Conservation (phyloP, 2,888 invertebrate genomes). For the Scaptomyza cyrtandrae region DNA sequence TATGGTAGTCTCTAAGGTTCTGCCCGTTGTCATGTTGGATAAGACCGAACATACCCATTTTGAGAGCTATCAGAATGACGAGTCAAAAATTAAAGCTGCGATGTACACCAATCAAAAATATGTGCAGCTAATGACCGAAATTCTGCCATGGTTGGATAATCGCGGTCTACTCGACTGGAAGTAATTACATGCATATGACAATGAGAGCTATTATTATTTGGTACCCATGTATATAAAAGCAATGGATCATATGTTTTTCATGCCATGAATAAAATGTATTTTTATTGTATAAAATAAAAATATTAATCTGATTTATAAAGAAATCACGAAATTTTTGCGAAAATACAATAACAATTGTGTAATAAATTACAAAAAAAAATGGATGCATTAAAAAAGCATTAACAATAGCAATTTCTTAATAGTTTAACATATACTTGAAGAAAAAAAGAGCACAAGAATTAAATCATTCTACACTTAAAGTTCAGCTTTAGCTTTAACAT, state of each 20-base stretch:
- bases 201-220: constrained; percentile 4
- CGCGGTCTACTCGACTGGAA: constrained; percentile 81
- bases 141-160: constrained; percentile 83
- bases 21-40: constrained; percentile 82
- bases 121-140: constrained; percentile 73
- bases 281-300: constrained; percentile 21
- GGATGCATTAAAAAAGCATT: too few relatives aligned
- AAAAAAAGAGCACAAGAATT: too few relatives aligned
- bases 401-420: too few relatives aligned
- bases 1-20: constrained; percentile 79
- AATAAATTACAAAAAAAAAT: too few relatives aligned
- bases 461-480: too few relatives aligned
- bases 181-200: constrained; percentile 29
- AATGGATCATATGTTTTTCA: constrained; percentile 16
- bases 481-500: too few relatives aligned
- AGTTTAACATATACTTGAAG: too few relatives aligned
- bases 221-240: constrained; percentile 4
- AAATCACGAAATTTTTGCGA: too few relatives aligned
- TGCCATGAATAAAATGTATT: constrained; percentile 28
- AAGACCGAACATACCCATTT: constrained; percentile 62
- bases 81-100: constrained; percentile 73
- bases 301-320: not conserved
- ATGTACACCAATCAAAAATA: constrained; percentile 82
- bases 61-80: constrained; percentile 67
- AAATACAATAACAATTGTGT: too few relatives aligned